A percentile compares a stretch with the other conserved stretches of the same genome.
phyloP scores from a whole-genome alignment of 2,113 vertebrate species.

The Zosterops pallidus region DNA sequence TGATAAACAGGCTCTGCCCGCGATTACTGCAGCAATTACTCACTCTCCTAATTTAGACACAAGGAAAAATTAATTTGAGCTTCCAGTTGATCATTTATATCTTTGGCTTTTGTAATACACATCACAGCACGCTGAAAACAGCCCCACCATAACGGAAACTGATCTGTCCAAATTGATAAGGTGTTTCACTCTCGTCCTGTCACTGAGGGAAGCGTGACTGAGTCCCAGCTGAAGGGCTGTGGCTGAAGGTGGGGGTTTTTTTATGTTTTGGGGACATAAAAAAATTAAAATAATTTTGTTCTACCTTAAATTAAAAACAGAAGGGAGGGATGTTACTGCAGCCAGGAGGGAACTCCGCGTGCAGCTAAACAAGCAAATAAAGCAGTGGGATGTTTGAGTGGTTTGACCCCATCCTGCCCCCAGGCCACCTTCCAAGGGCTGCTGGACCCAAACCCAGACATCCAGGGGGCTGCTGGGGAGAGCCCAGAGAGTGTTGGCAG shows the following conservation, averaged over 20 bases:
- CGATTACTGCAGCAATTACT: conserved; percentile 57
- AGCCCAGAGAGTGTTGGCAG: background rate
- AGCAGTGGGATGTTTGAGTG: background rate
- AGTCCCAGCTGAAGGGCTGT: background rate
- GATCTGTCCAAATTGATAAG: conserved; percentile 38
- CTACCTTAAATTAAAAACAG: background rate
- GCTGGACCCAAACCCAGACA: background rate
- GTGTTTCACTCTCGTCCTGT: background rate
- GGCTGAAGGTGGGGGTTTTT: background rate
- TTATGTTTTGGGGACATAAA: background rate
- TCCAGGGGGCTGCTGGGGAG: background rate
- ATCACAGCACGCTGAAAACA: background rate
- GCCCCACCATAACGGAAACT: conserved; percentile 32
- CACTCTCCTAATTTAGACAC: conserved; percentile 61
- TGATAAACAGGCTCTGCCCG: conserved; percentile 59
- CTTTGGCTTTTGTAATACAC: conserved; percentile 10
- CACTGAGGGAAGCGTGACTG: background rate
- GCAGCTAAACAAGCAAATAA: background rate
- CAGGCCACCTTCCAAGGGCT: background rate
- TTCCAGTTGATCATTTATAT: conserved; percentile 65
- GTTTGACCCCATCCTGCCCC: background rate
- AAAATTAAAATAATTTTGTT: background rate
- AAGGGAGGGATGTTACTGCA: background rate
- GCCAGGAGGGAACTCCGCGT: background rate
- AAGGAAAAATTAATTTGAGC: conserved; percentile 59